phyloP scores from a whole-genome alignment of 1,140 invertebrate species.

The Macrostomum lignano region DNA sequence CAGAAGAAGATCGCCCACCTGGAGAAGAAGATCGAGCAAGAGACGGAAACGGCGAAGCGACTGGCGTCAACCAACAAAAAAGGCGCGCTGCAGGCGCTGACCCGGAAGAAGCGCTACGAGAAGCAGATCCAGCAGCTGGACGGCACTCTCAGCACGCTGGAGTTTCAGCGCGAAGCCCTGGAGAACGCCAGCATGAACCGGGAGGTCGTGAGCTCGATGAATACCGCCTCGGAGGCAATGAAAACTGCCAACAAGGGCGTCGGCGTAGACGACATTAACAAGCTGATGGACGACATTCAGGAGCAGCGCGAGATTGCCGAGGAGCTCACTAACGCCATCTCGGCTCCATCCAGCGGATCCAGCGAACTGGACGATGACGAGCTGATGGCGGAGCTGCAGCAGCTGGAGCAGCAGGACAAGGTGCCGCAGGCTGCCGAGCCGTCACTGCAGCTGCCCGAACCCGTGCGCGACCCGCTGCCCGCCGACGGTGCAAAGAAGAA shows the following conservation, averaged over 20 bases:
- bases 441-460: too few species aligned
- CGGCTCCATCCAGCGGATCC: too few species aligned
- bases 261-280: constrained; percentile 3
- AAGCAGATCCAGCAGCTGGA: constrained; percentile 91
- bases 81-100: constrained; percentile 78
- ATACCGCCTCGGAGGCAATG: constrained; percentile 68
- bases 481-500: too few species aligned
- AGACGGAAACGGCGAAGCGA: constrained; percentile 54
- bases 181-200: constrained; percentile 98
- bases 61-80: constrained; percentile 88
- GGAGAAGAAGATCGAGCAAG: constrained; percentile 72
- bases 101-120: constrained; percentile 85
- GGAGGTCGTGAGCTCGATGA: constrained; percentile 82
- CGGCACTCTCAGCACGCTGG: constrained; percentile 85
- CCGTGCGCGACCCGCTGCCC: too few species aligned
- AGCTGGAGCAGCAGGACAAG: too few species aligned
- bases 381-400: too few species aligned
- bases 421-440: too few species aligned
- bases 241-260: constrained; percentile 85
- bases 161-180: constrained; percentile 81
- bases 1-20: constrained; percentile 92
- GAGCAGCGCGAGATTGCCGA: too few species aligned
- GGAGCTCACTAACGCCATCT: too few species aligned
- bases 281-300: too few species aligned
- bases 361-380: too few species aligned